Percentiles rank a stretch among this genome's conserved stretches.
phyloP scores from a whole-genome alignment of 2,113 vertebrate genomes.

The Orientallactaga bullata region DNA sequence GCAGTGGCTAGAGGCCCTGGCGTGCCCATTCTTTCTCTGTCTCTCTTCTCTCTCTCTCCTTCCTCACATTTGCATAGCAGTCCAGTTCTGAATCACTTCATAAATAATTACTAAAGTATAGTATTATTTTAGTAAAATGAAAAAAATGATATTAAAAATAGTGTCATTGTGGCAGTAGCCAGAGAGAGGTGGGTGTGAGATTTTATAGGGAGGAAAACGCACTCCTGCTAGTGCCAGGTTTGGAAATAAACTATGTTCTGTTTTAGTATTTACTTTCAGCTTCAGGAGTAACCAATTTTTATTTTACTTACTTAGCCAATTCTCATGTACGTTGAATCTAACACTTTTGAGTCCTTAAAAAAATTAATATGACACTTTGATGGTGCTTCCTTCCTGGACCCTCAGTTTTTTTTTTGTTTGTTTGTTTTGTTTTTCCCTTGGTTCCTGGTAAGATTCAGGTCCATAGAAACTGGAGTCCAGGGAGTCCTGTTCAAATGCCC shows the following conservation, averaged over 20 bases:
- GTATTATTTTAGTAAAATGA: neutral
- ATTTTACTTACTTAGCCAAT: neutral
- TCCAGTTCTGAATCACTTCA: neutral
- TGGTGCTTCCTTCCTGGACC: neutral
- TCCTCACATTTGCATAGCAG: neutral
- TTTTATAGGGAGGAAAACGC: neutral
- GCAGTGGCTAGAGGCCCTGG: no score
- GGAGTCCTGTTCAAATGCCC: neutral
- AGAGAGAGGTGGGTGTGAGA: neutral
- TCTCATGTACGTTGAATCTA: neutral
- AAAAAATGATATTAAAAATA: neutral
- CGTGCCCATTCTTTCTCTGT: no score
- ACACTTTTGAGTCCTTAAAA: neutral
- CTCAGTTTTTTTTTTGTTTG: neutral
- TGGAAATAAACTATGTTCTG: neutral
- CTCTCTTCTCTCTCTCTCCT: no score
- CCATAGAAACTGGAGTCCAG: neutral
- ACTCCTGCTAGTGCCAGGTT: neutral
- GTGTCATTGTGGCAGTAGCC: neutral
- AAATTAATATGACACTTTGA: neutral
- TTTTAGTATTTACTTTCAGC: neutral
- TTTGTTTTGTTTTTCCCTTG: neutral
- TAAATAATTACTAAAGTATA: constrained; percentile 26
- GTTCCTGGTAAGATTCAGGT: neutral
- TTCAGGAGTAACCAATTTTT: neutral